These are phyloP conservation scores for Alviniconcha strummeri DNA, from an alignment of 2,888 invertebrate species.

Conservation along the genomic window DNA sequence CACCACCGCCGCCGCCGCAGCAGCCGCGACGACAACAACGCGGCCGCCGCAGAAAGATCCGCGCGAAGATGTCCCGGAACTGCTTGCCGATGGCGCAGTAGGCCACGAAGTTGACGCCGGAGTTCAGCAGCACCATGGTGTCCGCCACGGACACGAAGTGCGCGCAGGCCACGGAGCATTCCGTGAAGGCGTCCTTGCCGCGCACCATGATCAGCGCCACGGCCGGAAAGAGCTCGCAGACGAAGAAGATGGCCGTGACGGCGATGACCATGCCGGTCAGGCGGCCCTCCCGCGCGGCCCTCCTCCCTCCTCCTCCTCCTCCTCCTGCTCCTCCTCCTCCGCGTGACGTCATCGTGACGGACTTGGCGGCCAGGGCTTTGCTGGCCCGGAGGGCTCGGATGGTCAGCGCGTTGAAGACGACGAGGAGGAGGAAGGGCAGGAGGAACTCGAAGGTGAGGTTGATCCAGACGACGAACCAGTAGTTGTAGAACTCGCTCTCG, in stretches of 20 bases:
- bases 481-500: slow-evolving; percentile 38
- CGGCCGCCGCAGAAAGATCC: slow-evolving; percentile 31
- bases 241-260: slow-evolving; percentile 44
- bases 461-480: slow-evolving; percentile 41
- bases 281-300: slow-evolving; percentile 22
- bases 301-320: not conserved
- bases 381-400: slow-evolving; percentile 36
- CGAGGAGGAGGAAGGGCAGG: slow-evolving; percentile 37
- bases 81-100: slow-evolving; percentile 45
- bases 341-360: not conserved
- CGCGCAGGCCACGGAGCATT: slow-evolving; percentile 40
- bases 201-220: slow-evolving; percentile 38
- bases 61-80: slow-evolving; percentile 42
- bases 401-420: slow-evolving; percentile 38
- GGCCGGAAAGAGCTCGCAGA: slow-evolving; percentile 44
- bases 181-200: slow-evolving; percentile 35
- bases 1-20: not conserved
- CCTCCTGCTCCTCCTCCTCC: too few species aligned
- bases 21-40: not conserved
- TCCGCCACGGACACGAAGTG: slow-evolving; percentile 38
- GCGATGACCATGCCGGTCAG: slow-evolving; percentile 45
- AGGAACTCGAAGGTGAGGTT: slow-evolving; percentile 42
- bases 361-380: not conserved
- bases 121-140: slow-evolving; percentile 40
- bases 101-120: slow-evolving; percentile 39